Percentiles rank a stretch among this genome's conserved stretches.
Evolutionary conservation across 1,140 invertebrate species (phyloP).

Genomic region (Heterodera carotae): DNA sequence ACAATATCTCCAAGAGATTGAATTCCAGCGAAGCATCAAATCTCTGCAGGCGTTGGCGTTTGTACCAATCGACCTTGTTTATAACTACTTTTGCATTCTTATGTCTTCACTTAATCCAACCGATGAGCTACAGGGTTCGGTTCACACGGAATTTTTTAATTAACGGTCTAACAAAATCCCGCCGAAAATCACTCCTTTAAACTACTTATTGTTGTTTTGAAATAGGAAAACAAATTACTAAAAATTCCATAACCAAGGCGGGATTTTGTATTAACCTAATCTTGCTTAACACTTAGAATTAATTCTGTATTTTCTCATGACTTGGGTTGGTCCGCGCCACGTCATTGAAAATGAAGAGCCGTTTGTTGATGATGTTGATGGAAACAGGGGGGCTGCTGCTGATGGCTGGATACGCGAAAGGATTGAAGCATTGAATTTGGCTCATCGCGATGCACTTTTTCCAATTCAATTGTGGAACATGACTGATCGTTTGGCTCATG

Average conservation of each 20-base stretch:
- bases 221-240: no score
- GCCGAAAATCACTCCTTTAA: no score
- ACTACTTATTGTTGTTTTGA: no score
- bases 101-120: neutral
- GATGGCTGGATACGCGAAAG: neutral
- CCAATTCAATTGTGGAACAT: neutral
- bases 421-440: neutral
- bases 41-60: neutral
- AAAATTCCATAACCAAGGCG: no score
- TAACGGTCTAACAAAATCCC: no score
- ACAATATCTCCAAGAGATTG: neutral
- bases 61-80: neutral
- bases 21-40: neutral
- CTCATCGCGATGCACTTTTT: conserved; percentile 2
- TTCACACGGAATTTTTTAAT: no score
- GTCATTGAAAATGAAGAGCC: neutral
- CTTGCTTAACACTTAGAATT: neutral
- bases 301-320: neutral
- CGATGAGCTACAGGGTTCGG: neutral
- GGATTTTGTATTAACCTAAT: no score
- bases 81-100: conserved; percentile 2
- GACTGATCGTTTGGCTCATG: neutral
- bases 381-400: neutral
- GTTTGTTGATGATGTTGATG: neutral
- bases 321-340: neutral